Percentiles rank a stretch among this genome's conserved stretches.
Evolutionary conservation across 2,113 vertebrate genomes (phyloP).

Genomic region (Narcine bancroftii): DNA sequence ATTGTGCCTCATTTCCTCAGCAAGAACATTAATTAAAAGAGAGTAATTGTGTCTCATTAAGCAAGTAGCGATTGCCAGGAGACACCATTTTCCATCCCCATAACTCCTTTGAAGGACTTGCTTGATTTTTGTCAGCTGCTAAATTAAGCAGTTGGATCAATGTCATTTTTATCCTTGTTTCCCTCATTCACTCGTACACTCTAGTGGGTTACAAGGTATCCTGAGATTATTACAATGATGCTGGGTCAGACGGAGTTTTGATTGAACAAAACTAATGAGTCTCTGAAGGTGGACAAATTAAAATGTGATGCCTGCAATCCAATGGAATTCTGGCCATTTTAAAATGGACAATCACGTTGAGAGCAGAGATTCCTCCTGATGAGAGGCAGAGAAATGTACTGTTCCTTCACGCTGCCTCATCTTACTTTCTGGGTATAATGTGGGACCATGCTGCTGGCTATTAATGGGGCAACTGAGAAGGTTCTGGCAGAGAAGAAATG

Average conservation of each 20-base stretch:
- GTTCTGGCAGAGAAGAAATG: too few species aligned
- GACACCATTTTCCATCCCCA: background rate
- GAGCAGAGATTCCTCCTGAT: too few species aligned
- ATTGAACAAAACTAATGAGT: background rate
- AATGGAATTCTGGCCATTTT: background rate
- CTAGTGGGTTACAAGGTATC: background rate
- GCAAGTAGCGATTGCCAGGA: background rate
- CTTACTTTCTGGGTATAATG: too few species aligned
- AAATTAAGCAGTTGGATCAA: background rate
- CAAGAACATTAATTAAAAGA: background rate
- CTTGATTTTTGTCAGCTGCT: background rate
- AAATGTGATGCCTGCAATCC: background rate
- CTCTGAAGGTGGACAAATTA: background rate
- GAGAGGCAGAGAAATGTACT: too few species aligned
- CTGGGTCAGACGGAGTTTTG: background rate
- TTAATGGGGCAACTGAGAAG: too few species aligned
- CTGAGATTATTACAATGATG: background rate
- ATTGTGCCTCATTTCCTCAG: background rate
- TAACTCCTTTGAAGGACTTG: background rate
- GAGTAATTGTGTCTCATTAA: conserved; percentile 14
- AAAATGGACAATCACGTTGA: background rate
- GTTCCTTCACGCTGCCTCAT: too few species aligned
- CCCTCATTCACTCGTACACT: background rate
- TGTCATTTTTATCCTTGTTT: conserved; percentile 7
- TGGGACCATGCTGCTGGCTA: too few species aligned